Percentiles rank a stretch among this genome's conserved stretches.
Evolutionary conservation across 2,113 vertebrate species (phyloP).

Genomic region (Lepidiolamprologus cunningtoni): DNA sequence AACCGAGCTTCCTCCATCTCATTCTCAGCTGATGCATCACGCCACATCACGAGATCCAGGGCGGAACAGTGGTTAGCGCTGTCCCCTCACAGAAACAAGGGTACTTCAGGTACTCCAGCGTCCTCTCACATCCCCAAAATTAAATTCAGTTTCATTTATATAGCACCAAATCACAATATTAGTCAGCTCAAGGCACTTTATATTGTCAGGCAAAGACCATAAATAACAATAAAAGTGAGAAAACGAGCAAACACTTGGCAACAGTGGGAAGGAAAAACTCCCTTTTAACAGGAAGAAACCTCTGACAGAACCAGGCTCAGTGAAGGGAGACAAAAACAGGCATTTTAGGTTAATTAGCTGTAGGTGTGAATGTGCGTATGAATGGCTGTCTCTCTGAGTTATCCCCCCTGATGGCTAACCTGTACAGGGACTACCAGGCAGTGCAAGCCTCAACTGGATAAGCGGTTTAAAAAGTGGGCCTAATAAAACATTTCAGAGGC

Average conservation of each 20-base stretch:
- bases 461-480: background rate
- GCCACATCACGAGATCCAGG: background rate
- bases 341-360: background rate
- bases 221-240: background rate
- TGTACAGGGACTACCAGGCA: background rate
- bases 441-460: background rate
- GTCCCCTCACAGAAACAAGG: background rate
- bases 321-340: background rate
- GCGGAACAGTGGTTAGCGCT: background rate
- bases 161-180: background rate
- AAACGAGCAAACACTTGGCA: background rate
- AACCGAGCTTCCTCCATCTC: background rate
- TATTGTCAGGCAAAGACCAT: background rate
- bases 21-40: background rate
- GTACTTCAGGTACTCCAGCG: background rate
- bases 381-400: background rate
- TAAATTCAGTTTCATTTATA: background rate
- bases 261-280: background rate
- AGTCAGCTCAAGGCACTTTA: background rate
- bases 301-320: background rate
- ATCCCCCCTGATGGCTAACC: background rate
- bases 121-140: background rate
- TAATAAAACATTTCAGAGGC: background rate
- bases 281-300: background rate
- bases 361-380: background rate